A percentile compares a stretch with the other conserved stretches of the same genome.
Evolutionary conservation across 2,888 invertebrate species (phyloP).

Genomic region (Marasmarcha lunaedactyla): DNA sequence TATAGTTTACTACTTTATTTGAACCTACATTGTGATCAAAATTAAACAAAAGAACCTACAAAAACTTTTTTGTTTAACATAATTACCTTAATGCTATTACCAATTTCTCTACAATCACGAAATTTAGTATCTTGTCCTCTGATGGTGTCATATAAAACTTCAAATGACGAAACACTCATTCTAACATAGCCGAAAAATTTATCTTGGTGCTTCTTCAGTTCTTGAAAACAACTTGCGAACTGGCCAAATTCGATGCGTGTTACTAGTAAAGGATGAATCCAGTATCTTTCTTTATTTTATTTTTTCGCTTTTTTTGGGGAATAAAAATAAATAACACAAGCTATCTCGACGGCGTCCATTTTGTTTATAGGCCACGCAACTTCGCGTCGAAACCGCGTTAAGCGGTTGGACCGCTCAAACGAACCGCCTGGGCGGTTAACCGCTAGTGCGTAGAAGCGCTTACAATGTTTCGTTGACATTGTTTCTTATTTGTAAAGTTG

Average conservation of each 20-base stretch:
- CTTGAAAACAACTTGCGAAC: slow-evolving; percentile 16
- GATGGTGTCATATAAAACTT: slow-evolving; percentile 11
- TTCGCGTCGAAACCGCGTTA: background rate
- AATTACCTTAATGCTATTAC: slow-evolving; percentile 9
- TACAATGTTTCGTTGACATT: too few relatives aligned
- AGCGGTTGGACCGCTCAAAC: too few relatives aligned
- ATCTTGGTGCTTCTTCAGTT: slow-evolving; percentile 11
- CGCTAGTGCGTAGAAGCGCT: too few relatives aligned
- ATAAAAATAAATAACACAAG: slow-evolving; percentile 3
- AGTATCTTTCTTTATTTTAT: slow-evolving; percentile 16
- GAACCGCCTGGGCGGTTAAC: too few relatives aligned
- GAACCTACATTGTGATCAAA: slow-evolving; percentile 7
- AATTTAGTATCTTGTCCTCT: slow-evolving; percentile 16
- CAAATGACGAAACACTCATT: slow-evolving; percentile 14
- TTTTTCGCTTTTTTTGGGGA: slow-evolving; percentile 6
- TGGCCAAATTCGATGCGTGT: slow-evolving; percentile 14
- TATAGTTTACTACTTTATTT: slow-evolving; percentile 9
- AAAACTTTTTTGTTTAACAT: slow-evolving; percentile 8
- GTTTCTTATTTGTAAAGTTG: too few relatives aligned
- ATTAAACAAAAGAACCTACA: slow-evolving; percentile 6
- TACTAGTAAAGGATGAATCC: slow-evolving; percentile 16
- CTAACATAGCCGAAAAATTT: slow-evolving; percentile 15
- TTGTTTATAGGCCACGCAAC: background rate
- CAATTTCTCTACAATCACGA: slow-evolving; percentile 12
- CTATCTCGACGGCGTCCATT: slow-evolving; percentile 4